Percentiles rank a stretch among this genome's conserved stretches.
phyloP scores from a whole-genome alignment of 2,888 invertebrate genomes.

The Rhabditoides inermis region DNA sequence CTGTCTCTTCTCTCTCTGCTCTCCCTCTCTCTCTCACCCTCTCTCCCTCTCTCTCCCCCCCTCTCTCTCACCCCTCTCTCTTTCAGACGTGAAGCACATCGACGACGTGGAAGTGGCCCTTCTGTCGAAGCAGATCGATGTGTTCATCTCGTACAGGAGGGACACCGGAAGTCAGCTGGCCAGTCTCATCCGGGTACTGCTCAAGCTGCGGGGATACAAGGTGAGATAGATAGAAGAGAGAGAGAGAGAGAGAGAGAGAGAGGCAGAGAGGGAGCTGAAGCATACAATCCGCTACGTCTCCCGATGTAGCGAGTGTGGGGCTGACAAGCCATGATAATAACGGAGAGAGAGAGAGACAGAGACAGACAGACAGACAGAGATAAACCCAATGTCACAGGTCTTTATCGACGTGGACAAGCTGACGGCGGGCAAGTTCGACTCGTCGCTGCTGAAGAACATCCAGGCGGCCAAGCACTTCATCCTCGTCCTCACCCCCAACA shows the following conservation, averaged over 20 bases:
- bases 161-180: constrained; percentile 72
- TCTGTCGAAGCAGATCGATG: constrained; percentile 70
- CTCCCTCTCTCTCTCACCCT: too few relatives aligned
- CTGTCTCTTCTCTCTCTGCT: neutral
- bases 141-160: constrained; percentile 92
- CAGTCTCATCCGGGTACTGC: constrained; percentile 74
- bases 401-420: constrained; percentile 96
- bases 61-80: neutral
- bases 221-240: too few relatives aligned
- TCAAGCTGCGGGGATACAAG: constrained; percentile 76
- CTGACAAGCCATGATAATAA: neutral
- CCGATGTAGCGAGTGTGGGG: too few relatives aligned
- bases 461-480: constrained; percentile 91
- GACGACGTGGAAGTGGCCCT: constrained; percentile 52
- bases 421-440: constrained; percentile 97
- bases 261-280: neutral
- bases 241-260: neutral
- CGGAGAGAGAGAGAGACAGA: too few relatives aligned
- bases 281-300: too few relatives aligned
- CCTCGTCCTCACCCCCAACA: constrained; percentile 85
- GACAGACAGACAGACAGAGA: too few relatives aligned
- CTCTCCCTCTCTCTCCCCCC: neutral
- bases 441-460: constrained; percentile 89
- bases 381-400: constrained; percentile 20
- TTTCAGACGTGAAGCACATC: constrained; percentile 47